phyloP scores from a whole-genome alignment of 2,888 invertebrate species.

The Callosobruchus maculatus region DNA sequence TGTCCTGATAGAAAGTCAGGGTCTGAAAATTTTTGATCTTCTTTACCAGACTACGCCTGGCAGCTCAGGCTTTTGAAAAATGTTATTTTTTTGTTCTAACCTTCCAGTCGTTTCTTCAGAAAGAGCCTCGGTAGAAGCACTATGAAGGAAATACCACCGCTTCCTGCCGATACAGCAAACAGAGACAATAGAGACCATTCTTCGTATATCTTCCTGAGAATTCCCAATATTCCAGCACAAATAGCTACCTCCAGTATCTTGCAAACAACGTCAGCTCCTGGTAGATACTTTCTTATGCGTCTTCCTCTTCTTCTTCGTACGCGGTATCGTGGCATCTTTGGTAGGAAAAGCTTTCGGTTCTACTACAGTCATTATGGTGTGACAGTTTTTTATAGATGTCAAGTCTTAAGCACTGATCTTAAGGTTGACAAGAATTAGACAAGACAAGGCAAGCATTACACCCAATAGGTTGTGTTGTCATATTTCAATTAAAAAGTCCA shows the following conservation, averaged over 20 bases:
- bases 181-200: not conserved
- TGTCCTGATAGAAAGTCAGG: too few species aligned
- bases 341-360: not conserved
- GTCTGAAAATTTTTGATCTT: too few species aligned
- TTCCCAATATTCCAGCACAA: not conserved
- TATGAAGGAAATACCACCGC: not conserved
- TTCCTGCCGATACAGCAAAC: not conserved
- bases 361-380: too few species aligned
- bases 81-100: too few species aligned
- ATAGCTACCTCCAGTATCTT: not conserved
- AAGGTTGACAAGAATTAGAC: too few species aligned
- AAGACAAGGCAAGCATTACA: too few species aligned
- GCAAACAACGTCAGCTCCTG: not conserved
- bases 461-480: too few species aligned
- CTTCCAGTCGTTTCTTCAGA: not conserved
- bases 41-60: too few species aligned
- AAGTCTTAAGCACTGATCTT: too few species aligned
- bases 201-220: not conserved
- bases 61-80: too few species aligned
- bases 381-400: too few species aligned
- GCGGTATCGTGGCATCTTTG: not conserved
- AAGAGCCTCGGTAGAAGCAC: not conserved
- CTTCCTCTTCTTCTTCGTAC: not conserved
- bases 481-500: too few species aligned
- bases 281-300: not conserved